These are phyloP conservation scores for Phymatocera aterrima DNA, from an alignment of 2,888 invertebrate species.

Conservation along the genomic window DNA sequence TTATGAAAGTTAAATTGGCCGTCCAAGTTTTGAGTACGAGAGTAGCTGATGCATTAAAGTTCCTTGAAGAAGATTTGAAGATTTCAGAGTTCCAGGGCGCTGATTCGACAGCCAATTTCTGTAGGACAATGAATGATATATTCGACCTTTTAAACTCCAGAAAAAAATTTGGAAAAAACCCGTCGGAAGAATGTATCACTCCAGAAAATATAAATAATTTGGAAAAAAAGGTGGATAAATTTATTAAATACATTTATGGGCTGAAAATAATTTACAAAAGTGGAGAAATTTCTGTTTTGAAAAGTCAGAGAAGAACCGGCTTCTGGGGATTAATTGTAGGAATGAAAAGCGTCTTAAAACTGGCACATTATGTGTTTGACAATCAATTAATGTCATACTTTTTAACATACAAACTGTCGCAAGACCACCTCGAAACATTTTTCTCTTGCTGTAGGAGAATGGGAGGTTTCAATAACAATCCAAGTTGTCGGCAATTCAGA, in stretches of 20 bases:
- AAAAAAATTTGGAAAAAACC: no score
- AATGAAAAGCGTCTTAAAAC: constrained; percentile 21
- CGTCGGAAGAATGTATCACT: no score
- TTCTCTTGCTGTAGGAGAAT: constrained; percentile 15
- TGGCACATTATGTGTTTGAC: constrained; percentile 7
- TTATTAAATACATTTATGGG: constrained; percentile 15
- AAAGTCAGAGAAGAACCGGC: constrained; percentile 8
- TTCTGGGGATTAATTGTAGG: constrained; percentile 11
- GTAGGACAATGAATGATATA: constrained; percentile 36
- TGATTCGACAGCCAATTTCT: constrained; percentile 29
- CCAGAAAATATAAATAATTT: constrained; percentile 30
- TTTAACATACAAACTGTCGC: constrained; percentile 18
- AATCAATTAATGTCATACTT: constrained; percentile 25
- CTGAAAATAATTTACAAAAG: constrained; percentile 16
- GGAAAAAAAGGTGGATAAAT: constrained; percentile 4
- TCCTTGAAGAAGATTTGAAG: constrained; percentile 10
- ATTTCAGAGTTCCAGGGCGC: constrained; percentile 21
- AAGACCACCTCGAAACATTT: constrained; percentile 16
- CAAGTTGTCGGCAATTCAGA: constrained; percentile 24
- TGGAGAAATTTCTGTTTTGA: background rate
- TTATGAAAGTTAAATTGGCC: no score
- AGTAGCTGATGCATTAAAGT: no score
- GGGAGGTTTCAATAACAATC: constrained; percentile 14
- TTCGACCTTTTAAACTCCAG: constrained; percentile 29
- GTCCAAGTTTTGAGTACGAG: no score